Conservation (phyloP, 2,113 vertebrate genomes). For the Gymnogyps californianus region DNA sequence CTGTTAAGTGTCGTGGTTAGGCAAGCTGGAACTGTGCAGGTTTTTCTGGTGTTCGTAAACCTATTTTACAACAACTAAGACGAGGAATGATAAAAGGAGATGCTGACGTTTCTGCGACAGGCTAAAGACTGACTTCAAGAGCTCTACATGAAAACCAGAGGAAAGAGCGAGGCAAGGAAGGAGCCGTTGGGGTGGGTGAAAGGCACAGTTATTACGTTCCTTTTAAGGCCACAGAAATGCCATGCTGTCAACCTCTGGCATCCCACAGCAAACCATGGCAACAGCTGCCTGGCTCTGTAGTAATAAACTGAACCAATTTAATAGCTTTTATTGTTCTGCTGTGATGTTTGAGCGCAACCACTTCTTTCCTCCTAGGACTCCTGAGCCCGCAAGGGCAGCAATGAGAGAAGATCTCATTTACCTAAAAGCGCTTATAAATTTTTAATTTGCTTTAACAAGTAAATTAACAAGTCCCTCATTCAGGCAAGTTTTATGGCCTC, state of each 20-base stretch:
- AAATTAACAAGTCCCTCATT: conserved; percentile 99
- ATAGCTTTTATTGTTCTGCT: conserved; percentile 97
- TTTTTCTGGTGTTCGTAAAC: background rate
- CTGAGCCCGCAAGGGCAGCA: conserved; percentile 85
- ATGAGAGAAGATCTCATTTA: conserved; percentile 99
- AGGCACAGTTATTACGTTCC: background rate
- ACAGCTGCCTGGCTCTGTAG: conserved; percentile 85
- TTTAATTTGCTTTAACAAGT: conserved; percentile 99
- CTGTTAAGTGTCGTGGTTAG: background rate
- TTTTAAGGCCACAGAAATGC: conserved; percentile 71
- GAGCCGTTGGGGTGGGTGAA: background rate
- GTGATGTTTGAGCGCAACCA: conserved; percentile 86
- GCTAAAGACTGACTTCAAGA: background rate
- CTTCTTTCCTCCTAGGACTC: conserved; percentile 88
- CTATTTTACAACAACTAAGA: background rate
- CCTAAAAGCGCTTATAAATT: conserved; percentile 99
- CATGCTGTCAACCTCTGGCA: conserved; percentile 78
- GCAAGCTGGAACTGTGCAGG: background rate
- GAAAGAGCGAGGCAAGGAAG: background rate
- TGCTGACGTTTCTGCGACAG: background rate
- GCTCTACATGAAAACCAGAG: rapidly evolving
- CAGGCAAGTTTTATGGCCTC: conserved; percentile 98
- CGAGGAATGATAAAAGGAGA: background rate
- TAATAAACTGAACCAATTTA: conserved; percentile 97
- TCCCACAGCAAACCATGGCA: conserved; percentile 87